Percentiles rank a stretch among this genome's conserved stretches.
phyloP scores from a whole-genome alignment of 1,140 invertebrate species.

The Drosophila pallidifrons region DNA sequence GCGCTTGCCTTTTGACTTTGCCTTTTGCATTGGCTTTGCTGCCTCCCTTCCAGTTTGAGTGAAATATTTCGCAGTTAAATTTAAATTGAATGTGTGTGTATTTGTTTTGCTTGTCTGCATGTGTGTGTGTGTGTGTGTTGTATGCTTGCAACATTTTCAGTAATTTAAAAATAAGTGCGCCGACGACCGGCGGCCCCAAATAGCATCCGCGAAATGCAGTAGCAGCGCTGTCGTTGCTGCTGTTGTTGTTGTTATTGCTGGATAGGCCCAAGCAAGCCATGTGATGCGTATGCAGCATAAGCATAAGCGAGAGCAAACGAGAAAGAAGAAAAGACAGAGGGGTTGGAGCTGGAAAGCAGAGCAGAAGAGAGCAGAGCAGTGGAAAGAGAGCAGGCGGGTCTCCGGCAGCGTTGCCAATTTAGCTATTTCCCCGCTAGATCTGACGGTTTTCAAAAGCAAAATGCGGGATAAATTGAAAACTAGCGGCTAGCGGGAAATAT shows the following conservation, averaged over 20 bases:
- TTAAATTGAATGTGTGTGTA: constrained; percentile 71
- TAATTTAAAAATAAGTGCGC: constrained; percentile 83
- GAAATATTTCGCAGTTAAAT: constrained; percentile 83
- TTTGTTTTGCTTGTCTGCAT: constrained; percentile 30
- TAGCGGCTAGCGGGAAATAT: no score
- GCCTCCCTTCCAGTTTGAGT: constrained; percentile 68
- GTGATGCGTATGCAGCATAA: constrained; percentile 43
- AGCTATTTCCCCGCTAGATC: no score
- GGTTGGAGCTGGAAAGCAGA: constrained; percentile 18
- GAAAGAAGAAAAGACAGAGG: constrained; percentile 13
- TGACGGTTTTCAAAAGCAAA: no score
- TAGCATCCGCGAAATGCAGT: constrained; percentile 81
- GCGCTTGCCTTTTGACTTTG: background rate
- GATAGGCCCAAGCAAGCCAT: constrained; percentile 42
- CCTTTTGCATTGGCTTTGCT: constrained; percentile 11
- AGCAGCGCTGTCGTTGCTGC: constrained; percentile 17
- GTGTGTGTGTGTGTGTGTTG: constrained; percentile 57
- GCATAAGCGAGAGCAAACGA: constrained; percentile 7
- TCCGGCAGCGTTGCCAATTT: no score
- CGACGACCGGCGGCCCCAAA: constrained; percentile 76
- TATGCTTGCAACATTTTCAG: constrained; percentile 81
- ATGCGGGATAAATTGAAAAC: no score
- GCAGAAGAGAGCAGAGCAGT: no score
- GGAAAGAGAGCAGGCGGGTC: constrained; percentile 33
- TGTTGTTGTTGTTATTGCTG: constrained; percentile 25